These are phyloP conservation scores for Pterobdella sp. DNA, from an alignment of 2,888 invertebrate genomes.

Conservation along the genomic window DNA sequence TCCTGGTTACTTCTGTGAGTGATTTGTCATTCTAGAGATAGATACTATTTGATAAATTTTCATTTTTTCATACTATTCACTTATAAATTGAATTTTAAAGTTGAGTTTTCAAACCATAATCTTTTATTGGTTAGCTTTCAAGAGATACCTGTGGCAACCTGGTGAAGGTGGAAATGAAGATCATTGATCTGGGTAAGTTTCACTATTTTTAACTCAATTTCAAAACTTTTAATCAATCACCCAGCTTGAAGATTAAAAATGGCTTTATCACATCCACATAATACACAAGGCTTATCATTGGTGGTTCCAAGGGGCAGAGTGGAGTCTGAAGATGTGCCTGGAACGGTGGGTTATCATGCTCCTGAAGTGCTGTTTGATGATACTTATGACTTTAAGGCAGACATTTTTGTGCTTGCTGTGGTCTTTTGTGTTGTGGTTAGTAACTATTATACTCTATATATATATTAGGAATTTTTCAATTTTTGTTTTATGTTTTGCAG, in stretches of 20 bases:
- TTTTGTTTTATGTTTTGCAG: neutral
- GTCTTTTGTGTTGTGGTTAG: conserved; percentile 38
- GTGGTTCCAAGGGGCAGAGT: conserved; percentile 33
- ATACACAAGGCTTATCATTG: conserved; percentile 12
- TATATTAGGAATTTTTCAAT: neutral
- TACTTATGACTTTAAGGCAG: conserved; percentile 37
- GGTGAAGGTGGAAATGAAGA: conserved; percentile 32
- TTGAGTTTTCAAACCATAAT: neutral
- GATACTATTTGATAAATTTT: neutral
- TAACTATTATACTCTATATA: neutral
- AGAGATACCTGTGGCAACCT: conserved; percentile 21
- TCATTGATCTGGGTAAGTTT: conserved; percentile 37
- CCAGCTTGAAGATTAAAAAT: neutral
- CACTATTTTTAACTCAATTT: neutral
- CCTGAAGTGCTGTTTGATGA: conserved; percentile 38
- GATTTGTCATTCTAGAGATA: neutral
- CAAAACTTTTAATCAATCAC: neutral
- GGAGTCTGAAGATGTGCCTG: conserved; percentile 38
- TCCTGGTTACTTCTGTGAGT: conserved; percentile 37
- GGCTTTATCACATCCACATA: neutral
- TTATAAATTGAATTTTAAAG: neutral
- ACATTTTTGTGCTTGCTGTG: conserved; percentile 38
- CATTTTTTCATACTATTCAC: neutral
- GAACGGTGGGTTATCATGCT: conserved; percentile 38
- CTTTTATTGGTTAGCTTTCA: conserved; percentile 10